phyloP scores from a whole-genome alignment of 2,797 vertebrate species.

The Myioborus miniatus region DNA sequence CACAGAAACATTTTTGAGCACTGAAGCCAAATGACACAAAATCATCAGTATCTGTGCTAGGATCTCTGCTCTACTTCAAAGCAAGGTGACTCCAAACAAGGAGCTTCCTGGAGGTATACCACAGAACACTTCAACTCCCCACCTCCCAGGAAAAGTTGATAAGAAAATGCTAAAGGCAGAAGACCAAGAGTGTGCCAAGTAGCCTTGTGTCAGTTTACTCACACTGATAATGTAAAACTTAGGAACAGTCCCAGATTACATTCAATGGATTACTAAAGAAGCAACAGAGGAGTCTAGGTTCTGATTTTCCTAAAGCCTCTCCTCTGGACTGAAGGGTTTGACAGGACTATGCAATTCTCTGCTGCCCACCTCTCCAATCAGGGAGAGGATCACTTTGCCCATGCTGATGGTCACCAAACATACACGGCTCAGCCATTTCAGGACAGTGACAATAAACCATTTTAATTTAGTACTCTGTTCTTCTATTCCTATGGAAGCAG shows the following conservation, averaged over 20 bases:
- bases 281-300: neutral
- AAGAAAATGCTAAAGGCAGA: neutral
- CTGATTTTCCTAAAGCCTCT: neutral
- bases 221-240: neutral
- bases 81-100: neutral
- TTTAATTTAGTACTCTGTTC: neutral
- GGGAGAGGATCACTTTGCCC: neutral
- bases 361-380: neutral
- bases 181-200: neutral
- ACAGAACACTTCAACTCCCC: neutral
- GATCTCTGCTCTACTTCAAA: neutral
- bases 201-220: neutral
- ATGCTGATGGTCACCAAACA: neutral
- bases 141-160: neutral
- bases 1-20: neutral
- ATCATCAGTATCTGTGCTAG: neutral
- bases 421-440: neutral
- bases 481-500: neutral
- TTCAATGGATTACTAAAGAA: neutral
- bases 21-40: neutral
- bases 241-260: neutral
- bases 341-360: neutral
- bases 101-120: neutral
- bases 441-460: neutral
- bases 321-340: neutral